Percentiles rank a stretch among this genome's conserved stretches.
phyloP scores from a whole-genome alignment of 1,140 invertebrate species.

The Ladona fulva region DNA sequence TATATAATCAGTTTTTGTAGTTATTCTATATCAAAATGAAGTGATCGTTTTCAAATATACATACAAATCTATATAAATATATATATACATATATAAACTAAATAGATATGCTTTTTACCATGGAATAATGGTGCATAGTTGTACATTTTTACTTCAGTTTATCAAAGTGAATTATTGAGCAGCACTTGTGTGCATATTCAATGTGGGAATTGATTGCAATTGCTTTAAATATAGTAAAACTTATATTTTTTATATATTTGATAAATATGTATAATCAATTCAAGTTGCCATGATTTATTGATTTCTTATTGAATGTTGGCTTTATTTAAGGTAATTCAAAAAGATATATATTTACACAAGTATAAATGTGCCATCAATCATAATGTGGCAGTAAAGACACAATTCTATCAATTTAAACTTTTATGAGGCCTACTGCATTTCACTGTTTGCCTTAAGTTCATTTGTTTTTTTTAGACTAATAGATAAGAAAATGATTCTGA shows the following conservation, averaged over 20 bases:
- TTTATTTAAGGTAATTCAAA: not conserved
- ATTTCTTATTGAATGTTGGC: not conserved
- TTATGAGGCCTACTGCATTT: slow-evolving; percentile 1
- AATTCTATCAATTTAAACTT: not conserved
- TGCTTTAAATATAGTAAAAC: slow-evolving; percentile 1
- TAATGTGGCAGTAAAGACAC: not conserved
- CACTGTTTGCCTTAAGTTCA: not conserved
- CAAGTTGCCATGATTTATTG: slow-evolving; percentile 1
- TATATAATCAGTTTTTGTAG: slow-evolving; percentile 3
- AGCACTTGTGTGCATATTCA: not conserved
- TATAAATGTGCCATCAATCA: not conserved
- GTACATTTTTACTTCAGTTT: not conserved
- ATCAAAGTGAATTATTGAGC: slow-evolving; percentile 8
- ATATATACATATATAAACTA: not conserved
- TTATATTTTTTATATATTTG: slow-evolving; percentile 11
- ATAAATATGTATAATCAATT: not conserved
- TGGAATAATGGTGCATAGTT: not conserved
- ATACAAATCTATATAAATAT: not conserved
- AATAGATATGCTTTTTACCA: not conserved
- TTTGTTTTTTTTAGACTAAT: not conserved
- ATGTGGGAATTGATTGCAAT: not conserved
- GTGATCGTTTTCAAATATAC: not conserved
- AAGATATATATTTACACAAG: not conserved
- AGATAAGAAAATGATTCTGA: not conserved
- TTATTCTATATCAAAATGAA: not conserved